phyloP scores from a whole-genome alignment of 2,888 invertebrate genomes.

The Pyrrhosoma nymphula region DNA sequence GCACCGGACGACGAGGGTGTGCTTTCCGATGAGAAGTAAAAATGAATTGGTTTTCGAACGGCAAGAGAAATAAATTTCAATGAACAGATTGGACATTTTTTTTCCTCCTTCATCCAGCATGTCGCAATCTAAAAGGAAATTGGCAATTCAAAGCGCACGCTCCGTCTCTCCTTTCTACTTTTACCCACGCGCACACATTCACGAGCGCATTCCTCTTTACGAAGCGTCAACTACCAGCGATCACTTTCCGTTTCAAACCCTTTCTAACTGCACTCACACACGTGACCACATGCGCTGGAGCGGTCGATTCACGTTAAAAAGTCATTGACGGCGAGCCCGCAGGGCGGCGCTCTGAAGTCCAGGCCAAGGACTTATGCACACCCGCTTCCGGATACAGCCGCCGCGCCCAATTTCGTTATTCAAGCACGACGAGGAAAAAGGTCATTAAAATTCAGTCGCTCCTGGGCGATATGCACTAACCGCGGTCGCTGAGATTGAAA shows the following conservation, averaged over 20 bases:
- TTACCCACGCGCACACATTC: background rate
- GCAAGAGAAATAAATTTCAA: constrained; percentile 11
- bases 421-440: background rate
- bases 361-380: constrained; percentile 23
- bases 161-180: constrained; percentile 17
- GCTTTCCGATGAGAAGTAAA: background rate
- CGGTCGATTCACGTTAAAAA: constrained; percentile 12
- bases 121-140: constrained; percentile 22
- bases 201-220: background rate
- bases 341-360: background rate
- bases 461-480: too few relatives aligned
- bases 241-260: constrained; percentile 22
- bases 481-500: too few relatives aligned
- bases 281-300: background rate
- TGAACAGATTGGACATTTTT: background rate
- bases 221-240: background rate
- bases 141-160: background rate
- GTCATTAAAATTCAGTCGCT: too few relatives aligned
- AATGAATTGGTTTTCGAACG: background rate
- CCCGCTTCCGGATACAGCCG: background rate
- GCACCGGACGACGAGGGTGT: background rate
- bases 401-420: background rate
- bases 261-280: background rate
- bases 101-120: background rate
- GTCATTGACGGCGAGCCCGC: constrained; percentile 10